These are phyloP conservation scores for Bothrops alternatus DNA, from an alignment of 2,797 vertebrate genomes.

Conservation along the genomic window DNA sequence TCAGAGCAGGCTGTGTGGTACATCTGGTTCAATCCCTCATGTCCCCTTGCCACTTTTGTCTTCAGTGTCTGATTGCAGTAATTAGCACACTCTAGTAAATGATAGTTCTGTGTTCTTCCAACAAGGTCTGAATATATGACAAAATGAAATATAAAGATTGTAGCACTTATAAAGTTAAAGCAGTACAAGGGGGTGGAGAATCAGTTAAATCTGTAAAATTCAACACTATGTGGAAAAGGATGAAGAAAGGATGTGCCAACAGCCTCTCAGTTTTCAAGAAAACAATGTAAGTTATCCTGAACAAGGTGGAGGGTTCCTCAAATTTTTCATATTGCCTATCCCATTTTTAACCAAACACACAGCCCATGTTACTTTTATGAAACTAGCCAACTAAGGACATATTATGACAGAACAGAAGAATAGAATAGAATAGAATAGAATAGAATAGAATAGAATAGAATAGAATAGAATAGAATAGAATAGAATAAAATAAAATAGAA, in stretches of 20 bases:
- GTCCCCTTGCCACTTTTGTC: not conserved
- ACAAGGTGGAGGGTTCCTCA: not conserved
- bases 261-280: not conserved
- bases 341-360: not conserved
- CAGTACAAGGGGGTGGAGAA: not conserved
- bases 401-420: too few species aligned
- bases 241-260: not conserved
- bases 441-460: too few species aligned
- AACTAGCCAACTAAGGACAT: too few species aligned
- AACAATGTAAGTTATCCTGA: not conserved
- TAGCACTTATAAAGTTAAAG: not conserved
- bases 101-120: not conserved
- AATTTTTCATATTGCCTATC: not conserved
- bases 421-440: too few species aligned
- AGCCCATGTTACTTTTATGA: not conserved
- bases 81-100: not conserved
- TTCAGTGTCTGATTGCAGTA: not conserved
- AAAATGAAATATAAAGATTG: not conserved
- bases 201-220: not conserved
- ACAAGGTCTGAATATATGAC: not conserved
- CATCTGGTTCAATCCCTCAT: not conserved
- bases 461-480: too few species aligned
- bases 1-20: not conserved
- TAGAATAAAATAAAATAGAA: too few species aligned
- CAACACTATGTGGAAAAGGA: not conserved